These are phyloP conservation scores for Pelecanus crispus DNA, from an alignment of 2,113 vertebrate species.

Conservation along the genomic window DNA sequence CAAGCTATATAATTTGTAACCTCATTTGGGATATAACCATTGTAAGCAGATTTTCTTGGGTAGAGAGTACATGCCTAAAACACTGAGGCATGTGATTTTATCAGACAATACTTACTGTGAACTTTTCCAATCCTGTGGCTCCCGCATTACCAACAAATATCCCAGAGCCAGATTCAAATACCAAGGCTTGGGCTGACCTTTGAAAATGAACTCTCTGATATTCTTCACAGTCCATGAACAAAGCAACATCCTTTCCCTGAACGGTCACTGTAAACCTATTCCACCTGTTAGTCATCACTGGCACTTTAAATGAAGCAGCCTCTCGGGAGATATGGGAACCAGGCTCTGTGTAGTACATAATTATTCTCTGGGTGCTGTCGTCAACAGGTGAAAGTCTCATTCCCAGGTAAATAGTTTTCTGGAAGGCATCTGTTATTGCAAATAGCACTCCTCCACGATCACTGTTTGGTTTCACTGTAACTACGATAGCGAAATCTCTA, in stretches of 20 bases:
- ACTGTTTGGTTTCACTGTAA: constrained; percentile 80
- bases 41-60: neutral
- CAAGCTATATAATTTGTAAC: neutral
- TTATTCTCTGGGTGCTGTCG: constrained; percentile 81
- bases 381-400: constrained; percentile 81
- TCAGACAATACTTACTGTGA: constrained; percentile 81
- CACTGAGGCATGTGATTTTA: neutral
- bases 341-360: constrained; percentile 89
- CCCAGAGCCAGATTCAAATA: constrained; percentile 86
- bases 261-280: constrained; percentile 83
- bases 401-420: constrained; percentile 88
- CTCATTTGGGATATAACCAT: neutral
- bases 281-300: constrained; percentile 88
- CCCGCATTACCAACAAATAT: constrained; percentile 94
- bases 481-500: constrained; percentile 82
- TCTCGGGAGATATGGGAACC: constrained; percentile 76
- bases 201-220: constrained; percentile 77
- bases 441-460: constrained; percentile 84
- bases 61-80: neutral
- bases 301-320: constrained; percentile 87
- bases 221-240: constrained; percentile 92
- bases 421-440: constrained; percentile 87
- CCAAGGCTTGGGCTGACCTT: constrained; percentile 74
- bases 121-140: constrained; percentile 83
- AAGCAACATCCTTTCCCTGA: constrained; percentile 77